phyloP scores from a whole-genome alignment of 2,113 vertebrate genomes.

The Phainopepla nitens region DNA sequence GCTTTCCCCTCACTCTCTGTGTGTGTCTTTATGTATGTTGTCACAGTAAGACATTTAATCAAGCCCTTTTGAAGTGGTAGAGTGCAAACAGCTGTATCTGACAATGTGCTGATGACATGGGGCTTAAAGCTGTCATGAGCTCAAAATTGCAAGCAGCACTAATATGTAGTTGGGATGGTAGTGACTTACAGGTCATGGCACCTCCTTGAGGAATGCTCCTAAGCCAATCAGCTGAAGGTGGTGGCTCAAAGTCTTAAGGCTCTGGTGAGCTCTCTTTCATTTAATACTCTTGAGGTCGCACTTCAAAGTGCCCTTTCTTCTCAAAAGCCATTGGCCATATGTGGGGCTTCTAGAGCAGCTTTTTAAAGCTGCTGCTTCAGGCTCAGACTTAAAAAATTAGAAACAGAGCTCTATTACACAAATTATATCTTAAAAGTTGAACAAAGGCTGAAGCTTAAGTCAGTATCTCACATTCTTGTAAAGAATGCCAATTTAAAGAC shows the following conservation, averaged over 20 bases:
- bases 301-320: constrained; percentile 61
- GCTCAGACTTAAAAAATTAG: constrained; percentile 42
- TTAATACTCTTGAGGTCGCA: constrained; percentile 58
- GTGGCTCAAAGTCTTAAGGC: constrained; percentile 49
- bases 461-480: background rate
- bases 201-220: constrained; percentile 51
- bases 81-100: constrained; percentile 69
- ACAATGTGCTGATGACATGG: constrained; percentile 51
- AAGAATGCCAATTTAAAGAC: constrained; percentile 19
- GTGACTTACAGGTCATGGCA: constrained; percentile 58
- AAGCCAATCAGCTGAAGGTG: constrained; percentile 54
- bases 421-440: constrained; percentile 43
- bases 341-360: constrained; percentile 66
- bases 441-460: constrained; percentile 30
- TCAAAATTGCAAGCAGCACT: constrained; percentile 41
- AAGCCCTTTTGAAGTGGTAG: constrained; percentile 64
- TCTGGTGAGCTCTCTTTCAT: constrained; percentile 59
- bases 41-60: constrained; percentile 66
- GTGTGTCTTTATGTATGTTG: constrained; percentile 45
- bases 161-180: constrained; percentile 37
- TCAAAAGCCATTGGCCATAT: constrained; percentile 61
- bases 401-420: constrained; percentile 30
- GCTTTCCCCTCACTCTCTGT: constrained; percentile 23
- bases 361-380: constrained; percentile 51
- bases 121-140: constrained; percentile 57